Evolutionary conservation across 1,140 invertebrate genomes (phyloP).

Genomic region (Spodoptera litura): DNA sequence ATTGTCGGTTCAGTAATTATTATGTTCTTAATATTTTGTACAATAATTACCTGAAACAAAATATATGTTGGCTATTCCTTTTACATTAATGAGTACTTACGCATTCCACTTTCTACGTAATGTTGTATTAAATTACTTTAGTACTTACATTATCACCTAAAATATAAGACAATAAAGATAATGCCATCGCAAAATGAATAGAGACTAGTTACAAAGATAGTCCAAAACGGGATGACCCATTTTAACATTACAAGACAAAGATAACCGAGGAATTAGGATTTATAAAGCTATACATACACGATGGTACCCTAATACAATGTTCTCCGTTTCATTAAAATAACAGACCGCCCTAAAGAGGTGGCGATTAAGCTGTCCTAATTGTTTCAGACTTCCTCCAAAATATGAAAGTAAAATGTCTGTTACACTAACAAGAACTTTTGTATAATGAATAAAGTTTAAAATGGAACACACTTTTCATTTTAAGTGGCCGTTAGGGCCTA

Average conservation of each 20-base stretch:
- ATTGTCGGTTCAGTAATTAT: conserved; percentile 23
- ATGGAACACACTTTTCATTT: conserved; percentile 58
- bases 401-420: conserved; percentile 53
- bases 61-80: too few species aligned
- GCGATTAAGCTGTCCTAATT: conserved; percentile 48
- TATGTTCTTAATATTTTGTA: not conserved
- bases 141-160: not conserved
- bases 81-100: too few species aligned
- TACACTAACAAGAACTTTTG: conserved; percentile 55
- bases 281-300: conserved; percentile 37
- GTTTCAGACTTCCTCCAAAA: conserved; percentile 48
- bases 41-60: too few species aligned
- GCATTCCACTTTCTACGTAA: too few species aligned
- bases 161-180: conserved; percentile 4
- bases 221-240: conserved; percentile 8
- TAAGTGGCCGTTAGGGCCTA: conserved; percentile 57
- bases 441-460: conserved; percentile 60
- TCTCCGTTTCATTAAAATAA: conserved; percentile 46
- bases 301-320: conserved; percentile 39
- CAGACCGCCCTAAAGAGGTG: conserved; percentile 43
- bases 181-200: not conserved
- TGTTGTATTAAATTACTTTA: too few species aligned
- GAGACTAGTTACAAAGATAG: conserved; percentile 18
- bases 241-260: conserved; percentile 30
- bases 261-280: conserved; percentile 23